phyloP scores from a whole-genome alignment of 2,888 invertebrate genomes.

The Spialia ferax region DNA sequence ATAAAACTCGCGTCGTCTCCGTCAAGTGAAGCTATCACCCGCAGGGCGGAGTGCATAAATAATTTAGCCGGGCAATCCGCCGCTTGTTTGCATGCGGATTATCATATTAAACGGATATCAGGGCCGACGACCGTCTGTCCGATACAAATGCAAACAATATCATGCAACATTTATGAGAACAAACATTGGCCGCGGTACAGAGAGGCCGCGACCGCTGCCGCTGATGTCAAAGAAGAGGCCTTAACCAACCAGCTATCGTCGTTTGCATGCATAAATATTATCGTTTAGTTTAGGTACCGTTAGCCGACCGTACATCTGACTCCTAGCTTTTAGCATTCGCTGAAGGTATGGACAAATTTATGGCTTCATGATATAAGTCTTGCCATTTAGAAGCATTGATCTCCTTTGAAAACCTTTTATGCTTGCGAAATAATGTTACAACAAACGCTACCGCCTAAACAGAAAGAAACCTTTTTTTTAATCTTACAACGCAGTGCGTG shows the following conservation, averaged over 20 bases:
- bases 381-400: no score
- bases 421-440: no score
- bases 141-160: conserved; percentile 81
- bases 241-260: conserved; percentile 15
- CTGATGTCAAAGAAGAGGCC: conserved; percentile 45
- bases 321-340: no score
- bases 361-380: no score
- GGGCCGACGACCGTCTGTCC: conserved; percentile 66
- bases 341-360: neutral
- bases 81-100: conserved; percentile 85
- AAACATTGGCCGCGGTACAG: conserved; percentile 57
- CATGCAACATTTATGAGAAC: conserved; percentile 78
- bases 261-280: conserved; percentile 23
- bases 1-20: conserved; percentile 71
- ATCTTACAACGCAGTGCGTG: no score
- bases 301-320: conserved; percentile 10
- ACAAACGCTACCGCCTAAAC: no score
- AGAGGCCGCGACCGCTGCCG: conserved; percentile 52
- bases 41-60: conserved; percentile 82
- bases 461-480: no score
- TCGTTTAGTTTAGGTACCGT: conserved; percentile 20
- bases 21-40: conserved; percentile 76
- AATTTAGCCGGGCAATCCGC: conserved; percentile 82
- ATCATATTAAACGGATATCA: conserved; percentile 86
- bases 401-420: no score